Base-by-base conservation (phyloP, 2,113 vertebrate species). In the Pseudorectes ferrugineus region DNA sequence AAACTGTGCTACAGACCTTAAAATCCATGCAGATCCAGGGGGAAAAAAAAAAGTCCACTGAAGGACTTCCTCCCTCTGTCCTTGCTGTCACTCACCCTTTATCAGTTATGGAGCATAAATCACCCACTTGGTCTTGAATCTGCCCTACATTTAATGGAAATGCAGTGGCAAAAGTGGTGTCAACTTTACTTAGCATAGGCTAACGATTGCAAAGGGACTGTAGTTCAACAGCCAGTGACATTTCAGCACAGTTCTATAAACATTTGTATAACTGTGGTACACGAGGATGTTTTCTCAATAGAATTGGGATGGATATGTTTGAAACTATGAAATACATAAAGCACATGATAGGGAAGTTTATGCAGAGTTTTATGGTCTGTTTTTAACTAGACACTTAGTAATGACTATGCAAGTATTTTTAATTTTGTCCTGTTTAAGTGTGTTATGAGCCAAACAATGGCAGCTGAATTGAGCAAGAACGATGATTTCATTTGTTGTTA, bases 401-500 rank as follows among this genome's bases (percentile, higher is more conserved):
- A 87, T 65, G 59, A 85, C 38, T 55, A 6, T 51, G 43, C 14
- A 48, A 87, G 77, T 89, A 68, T 58, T 91, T 84, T 92, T 26
- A 66, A 65, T 94, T 70, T 80, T 87, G 45, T 57, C 5, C 45
- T 87, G 14, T 49, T 91, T 86, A 62, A 54, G 38, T 46, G 31
- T 80, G 35, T 35, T 54, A 29, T 20, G 10, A 89, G 49, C 67
- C 78, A 94, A 82, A 65, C 13, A 62, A 62, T 31, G 52, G 49
- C 9, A 58, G 73, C 29, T 71, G 63, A 89, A 54, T 71, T 58
- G 35, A 80, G 65, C 55, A 79, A 83, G 78, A 57, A 58, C 51
- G 78, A 86, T 92, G 24, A 94, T 36, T 87, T 89, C 63, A 89
- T 85, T 93, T 89, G 59, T 54, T 93, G 18, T 85, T 92, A 58